A percentile compares a stretch with the other conserved stretches of the same genome.
phyloP scores from a whole-genome alignment of 1,140 invertebrate genomes.

The Procambarus clarkii region DNA sequence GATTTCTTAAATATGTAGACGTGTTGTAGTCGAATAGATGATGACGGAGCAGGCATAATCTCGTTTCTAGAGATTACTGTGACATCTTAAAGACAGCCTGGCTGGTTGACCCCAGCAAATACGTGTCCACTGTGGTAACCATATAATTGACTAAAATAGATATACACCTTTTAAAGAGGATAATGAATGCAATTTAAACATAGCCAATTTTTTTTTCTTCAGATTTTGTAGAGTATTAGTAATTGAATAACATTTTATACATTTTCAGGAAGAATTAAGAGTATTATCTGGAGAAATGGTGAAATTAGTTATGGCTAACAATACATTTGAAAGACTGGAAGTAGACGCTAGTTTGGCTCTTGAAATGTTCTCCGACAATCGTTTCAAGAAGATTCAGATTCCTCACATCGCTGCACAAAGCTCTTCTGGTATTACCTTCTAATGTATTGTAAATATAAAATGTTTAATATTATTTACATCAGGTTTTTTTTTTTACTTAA shows the following conservation, averaged over 20 bases:
- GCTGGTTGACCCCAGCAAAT: too few species aligned
- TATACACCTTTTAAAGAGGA: too few species aligned
- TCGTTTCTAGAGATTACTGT: too few species aligned
- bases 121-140: too few species aligned
- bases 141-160: too few species aligned
- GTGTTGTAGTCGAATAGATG: too few species aligned
- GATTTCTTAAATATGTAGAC: too few species aligned
- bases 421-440: constrained; percentile 30
- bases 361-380: constrained; percentile 91
- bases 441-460: neutral
- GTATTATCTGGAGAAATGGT: constrained; percentile 87
- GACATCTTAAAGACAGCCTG: too few species aligned
- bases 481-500: neutral
- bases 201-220: too few species aligned
- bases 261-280: constrained; percentile 81
- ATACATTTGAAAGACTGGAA: constrained; percentile 86
- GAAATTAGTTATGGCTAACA: constrained; percentile 80
- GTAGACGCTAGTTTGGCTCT: constrained; percentile 84
- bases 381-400: constrained; percentile 88
- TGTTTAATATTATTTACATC: neutral
- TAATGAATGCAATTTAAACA: too few species aligned
- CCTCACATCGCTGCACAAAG: constrained; percentile 83
- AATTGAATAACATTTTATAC: neutral
- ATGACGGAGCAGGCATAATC: too few species aligned
- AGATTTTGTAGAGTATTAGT: too few species aligned